These are phyloP conservation scores for Eristalis intricaria DNA, from an alignment of 2,888 invertebrate species.

Conservation along the genomic window DNA sequence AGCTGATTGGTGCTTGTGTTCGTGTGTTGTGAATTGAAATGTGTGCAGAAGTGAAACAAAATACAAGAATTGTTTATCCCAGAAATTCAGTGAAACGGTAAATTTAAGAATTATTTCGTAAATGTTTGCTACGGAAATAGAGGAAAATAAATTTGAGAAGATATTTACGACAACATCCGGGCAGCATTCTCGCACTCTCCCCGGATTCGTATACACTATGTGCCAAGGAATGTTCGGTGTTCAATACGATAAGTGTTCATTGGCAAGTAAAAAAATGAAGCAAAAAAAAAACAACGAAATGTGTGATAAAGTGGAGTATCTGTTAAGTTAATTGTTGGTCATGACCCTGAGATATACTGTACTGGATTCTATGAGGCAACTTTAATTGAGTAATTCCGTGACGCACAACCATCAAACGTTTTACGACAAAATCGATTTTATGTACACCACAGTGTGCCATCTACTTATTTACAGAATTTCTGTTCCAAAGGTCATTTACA, in stretches of 20 bases:
- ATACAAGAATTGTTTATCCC: constrained; percentile 1
- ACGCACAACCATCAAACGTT: constrained; percentile 21
- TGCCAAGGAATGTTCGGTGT: constrained; percentile 9
- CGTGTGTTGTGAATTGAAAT: constrained; percentile 25
- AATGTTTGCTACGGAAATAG: neutral
- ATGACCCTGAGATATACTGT: constrained; percentile 30
- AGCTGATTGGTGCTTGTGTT: constrained; percentile 54
- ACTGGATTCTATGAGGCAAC: neutral
- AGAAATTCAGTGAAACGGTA: neutral
- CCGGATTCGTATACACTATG: neutral
- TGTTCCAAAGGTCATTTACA: constrained; percentile 42
- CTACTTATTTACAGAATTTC: constrained; percentile 27
- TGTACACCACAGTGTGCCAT: constrained; percentile 9
- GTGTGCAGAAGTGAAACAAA: neutral
- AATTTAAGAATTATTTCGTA: neutral
- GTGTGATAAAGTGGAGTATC: neutral
- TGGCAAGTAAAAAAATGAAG: neutral
- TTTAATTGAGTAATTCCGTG: constrained; percentile 12
- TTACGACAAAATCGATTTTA: constrained; percentile 42
- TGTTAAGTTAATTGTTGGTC: constrained; percentile 32
- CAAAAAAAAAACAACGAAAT: neutral
- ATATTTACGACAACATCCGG: neutral
- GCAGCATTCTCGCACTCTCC: no score
- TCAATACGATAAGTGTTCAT: neutral
- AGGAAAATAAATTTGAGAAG: neutral